phyloP scores from a whole-genome alignment of 2,888 invertebrate genomes.

The Ennomos erosarius region DNA sequence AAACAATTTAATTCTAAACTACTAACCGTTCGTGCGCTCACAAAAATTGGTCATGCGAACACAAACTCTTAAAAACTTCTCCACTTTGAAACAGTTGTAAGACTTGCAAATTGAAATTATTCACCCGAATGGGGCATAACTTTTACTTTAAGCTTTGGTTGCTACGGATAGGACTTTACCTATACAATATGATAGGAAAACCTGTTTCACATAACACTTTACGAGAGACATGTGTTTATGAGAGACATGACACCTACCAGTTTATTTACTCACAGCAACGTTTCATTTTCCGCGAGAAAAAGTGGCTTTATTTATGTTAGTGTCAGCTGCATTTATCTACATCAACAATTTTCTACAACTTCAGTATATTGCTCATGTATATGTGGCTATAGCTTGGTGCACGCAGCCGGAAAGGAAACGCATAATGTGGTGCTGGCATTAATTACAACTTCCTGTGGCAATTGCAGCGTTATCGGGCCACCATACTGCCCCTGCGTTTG shows the following conservation, averaged over 20 bases:
- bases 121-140: conserved; percentile 64
- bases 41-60: conserved; percentile 61
- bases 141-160: conserved; percentile 57
- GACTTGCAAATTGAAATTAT: conserved; percentile 75
- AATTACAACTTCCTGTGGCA: conserved; percentile 67
- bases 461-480: conserved; percentile 58
- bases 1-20: too few relatives aligned
- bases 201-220: neutral
- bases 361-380: neutral
- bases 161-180: conserved; percentile 47
- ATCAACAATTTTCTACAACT: conserved; percentile 2
- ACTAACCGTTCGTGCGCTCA: conserved; percentile 24
- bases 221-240: too few relatives aligned
- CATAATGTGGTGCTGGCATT: conserved; percentile 66
- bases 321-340: neutral
- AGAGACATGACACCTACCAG: too few relatives aligned
- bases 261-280: too few relatives aligned
- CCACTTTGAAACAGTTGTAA: conserved; percentile 68
- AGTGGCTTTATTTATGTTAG: too few relatives aligned
- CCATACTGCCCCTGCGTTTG: conserved; percentile 36
- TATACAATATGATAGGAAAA: conserved; percentile 10
- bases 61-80: conserved; percentile 66
- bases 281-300: too few relatives aligned
- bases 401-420: conserved; percentile 63
- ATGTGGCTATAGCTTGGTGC: conserved; percentile 34